Base-by-base conservation (phyloP, 2,797 vertebrate genomes). In the Oreochromis mossambicus region DNA sequence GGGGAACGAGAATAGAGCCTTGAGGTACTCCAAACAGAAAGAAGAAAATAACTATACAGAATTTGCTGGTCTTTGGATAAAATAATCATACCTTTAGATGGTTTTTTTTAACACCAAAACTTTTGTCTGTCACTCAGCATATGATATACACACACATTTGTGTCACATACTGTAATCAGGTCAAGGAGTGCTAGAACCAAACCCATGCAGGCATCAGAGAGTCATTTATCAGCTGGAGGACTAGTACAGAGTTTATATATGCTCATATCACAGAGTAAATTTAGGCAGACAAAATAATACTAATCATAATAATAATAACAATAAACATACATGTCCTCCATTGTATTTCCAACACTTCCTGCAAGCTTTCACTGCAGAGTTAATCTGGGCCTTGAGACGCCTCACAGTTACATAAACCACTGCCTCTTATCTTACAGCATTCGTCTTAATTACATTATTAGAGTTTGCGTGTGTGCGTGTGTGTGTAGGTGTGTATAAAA, bases 391-490 rank as follows among this genome's bases (percentile, higher is more conserved):
- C 41, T 29, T 73, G 15, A 73, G 9, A 29, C 0, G 68, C 15
- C 68, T 73, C 43, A 48, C 68, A 73, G 81, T 95, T 92, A 88
- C 88, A 91, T 94, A 94, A 94, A 83, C 81, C 38, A 48, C 78
- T 80, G 88, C 76, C 50, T 93, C 88, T 92, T 87, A 79, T 91
- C 91, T 92, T 75, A 79, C 84, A 55, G 73, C 56, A 85, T 88
- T 89, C 87, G 85, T 93, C 91, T 90, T 91, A 91, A 91, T 92
- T 89, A 93, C 83, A 85, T 93, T 90, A 91, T 70, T 46, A 17
- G 21, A 10, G 66, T 17, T 80, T 84, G 58, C 48, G 8, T 24
- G 68, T 78, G 77, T 76, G 58, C 56, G 3, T 36, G 78, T 86
- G 68, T 55, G 79, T 80, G 81, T 86, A 52, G 51, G 86, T 86